Evolutionary conservation across 1,140 invertebrate genomes (phyloP), one percentile per base, ranked within the genome.

Genomic region (Drosophila truncata): DNA sequence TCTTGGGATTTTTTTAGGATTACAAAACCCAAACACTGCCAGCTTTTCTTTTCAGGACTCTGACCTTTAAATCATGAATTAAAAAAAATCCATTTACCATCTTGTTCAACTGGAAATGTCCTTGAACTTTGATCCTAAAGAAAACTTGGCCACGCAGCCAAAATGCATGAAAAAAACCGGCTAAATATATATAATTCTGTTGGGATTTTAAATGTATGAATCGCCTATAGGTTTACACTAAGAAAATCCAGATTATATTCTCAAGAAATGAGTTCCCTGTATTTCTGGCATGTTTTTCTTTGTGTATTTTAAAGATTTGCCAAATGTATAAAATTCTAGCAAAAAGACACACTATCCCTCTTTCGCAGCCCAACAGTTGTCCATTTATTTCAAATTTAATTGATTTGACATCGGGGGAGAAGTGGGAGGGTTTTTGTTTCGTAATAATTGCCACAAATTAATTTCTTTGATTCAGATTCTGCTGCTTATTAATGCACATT

Each of bases 321-420:
- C 44, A 35, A 4, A 20, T 29, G 31, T 35, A 37, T 23, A 50
- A 41, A 41, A 7, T 29, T 70, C 18, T 72, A 33, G 33, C 16
- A n/a, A 46, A 3, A 20, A 46, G 11, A 41, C 65, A 46, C 67
- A 27, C 35, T 41, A 50, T 65, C 11, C 33, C 9, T 27, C 29
- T 66, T n/a, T 70, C 33, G 62, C 39, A 33, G 29, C 11, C 54
- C 25, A 47, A 52, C 73, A 86, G 64, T 67, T 82, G 82, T 47
- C 49, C 61, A 65, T 64, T 59, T 50, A 87, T 82, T 71, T 87
- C 82, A 86, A 82, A 79, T 72, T 87, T 86, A 86, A 86, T 86
- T 86, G 80, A 82, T 78, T 64, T 66, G 61, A 71, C 64, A 46
- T 2, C 20, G 16, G 31, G 31, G 6, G 50, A 16, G 14, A 3